Evolutionary conservation across 1,140 invertebrate genomes (phyloP), one percentile per base, ranked within the genome.

Genomic region (Condylostylus longicornis): DNA sequence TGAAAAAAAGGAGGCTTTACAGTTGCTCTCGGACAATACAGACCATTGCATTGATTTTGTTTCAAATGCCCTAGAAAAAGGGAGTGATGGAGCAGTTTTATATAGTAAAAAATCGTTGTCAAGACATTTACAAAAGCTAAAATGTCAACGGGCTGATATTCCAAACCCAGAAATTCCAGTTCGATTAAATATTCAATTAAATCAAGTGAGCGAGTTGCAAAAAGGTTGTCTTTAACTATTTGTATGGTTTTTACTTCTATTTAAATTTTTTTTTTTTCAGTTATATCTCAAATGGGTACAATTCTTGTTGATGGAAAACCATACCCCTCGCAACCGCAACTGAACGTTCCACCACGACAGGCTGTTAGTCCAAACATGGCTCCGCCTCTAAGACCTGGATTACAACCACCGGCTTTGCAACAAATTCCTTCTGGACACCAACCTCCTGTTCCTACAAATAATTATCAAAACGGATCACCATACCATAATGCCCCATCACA

Each of bases 11-110:
- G 68, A 76, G 34, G 82, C 79, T 35, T 58, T 87, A 15, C 74
- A 82, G 50, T 72, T 82, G 47, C 64, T 86, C 4, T 80, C 81
- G 4, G 74, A 75, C 50, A 74, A 84, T 50, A 83, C 82, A 9
- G 82, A 89, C 65, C 81, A 89, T 65, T 86, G 82, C 58, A 80
- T 86, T 29, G 71, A 77, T 37, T 87, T 89, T 63, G 80, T 86
- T 29, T 73, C 74, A 50, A 69, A 75, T 50, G 80, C 80, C 12
- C 63, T 89, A 7, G 72, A 78, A 17, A 75, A 77, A 51, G 83
- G 82, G 35, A 79, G 75, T 43, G 83, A 88, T 59, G 80, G 79
- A 61, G 83, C 85, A 28, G 65, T 89, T 38, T 66, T 89, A 19
- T 82, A 82, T 50, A 81, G 77, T 54, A 88, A 88, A 69, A 82